A percentile compares a stretch with the other conserved stretches of the same genome.
Conservation (phyloP, 1,140 invertebrate species). For the Zaprionus davidi region DNA sequence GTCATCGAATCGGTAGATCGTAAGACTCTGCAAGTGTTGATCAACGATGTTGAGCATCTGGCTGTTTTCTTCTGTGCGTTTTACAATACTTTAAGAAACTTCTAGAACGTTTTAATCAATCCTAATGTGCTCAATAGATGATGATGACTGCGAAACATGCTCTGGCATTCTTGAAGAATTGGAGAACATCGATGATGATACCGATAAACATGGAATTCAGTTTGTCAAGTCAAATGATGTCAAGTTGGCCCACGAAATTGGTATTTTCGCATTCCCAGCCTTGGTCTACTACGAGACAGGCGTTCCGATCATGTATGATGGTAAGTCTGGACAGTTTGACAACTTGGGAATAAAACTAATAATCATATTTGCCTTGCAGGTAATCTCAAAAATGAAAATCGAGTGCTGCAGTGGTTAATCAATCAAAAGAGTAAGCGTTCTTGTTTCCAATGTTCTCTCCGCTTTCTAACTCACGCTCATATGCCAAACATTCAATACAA, state of each 20-base stretch:
- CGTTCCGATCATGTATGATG: slow-evolving; percentile 96
- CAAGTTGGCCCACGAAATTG: slow-evolving; percentile 94
- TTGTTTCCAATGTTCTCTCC: slow-evolving; percentile 72
- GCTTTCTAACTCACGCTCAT: slow-evolving; percentile 78
- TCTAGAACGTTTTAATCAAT: slow-evolving; percentile 1
- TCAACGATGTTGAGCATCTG: slow-evolving; percentile 95
- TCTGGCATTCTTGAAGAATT: slow-evolving; percentile 93
- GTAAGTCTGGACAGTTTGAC: slow-evolving; percentile 86
- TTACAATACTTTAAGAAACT: neutral
- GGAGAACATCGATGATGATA: slow-evolving; percentile 97
- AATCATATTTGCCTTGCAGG: slow-evolving; percentile 87
- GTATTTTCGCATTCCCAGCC: slow-evolving; percentile 95
- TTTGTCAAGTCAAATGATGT: slow-evolving; percentile 97
- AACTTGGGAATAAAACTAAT: neutral
- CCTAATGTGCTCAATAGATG: slow-evolving; percentile 86
- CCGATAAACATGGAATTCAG: slow-evolving; percentile 95
- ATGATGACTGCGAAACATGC: slow-evolving; percentile 93
- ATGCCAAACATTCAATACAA: slow-evolving; percentile 66
- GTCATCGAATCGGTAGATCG: slow-evolving; percentile 96
- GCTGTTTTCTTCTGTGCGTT: slow-evolving; percentile 95
- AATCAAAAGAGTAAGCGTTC: slow-evolving; percentile 95
- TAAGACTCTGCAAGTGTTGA: slow-evolving; percentile 94
- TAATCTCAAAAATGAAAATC: slow-evolving; percentile 97
- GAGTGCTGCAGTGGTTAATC: slow-evolving; percentile 97
- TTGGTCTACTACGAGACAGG: slow-evolving; percentile 96